Conservation (phyloP, 30 jellyfish, hydroid and myxozoan species). For the Clytia hemisphaerica region DNA sequence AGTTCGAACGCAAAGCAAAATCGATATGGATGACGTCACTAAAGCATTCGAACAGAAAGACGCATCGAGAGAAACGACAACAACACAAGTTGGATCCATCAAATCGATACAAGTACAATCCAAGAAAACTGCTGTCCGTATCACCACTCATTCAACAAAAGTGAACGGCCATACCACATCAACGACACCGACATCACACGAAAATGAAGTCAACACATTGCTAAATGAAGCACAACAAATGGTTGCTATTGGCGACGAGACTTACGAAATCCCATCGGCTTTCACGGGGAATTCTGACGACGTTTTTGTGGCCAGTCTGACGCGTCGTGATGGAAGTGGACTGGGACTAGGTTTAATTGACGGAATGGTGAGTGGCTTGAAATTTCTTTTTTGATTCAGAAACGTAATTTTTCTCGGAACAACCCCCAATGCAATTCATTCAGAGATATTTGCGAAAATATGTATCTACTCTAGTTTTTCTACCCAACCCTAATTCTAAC, state of each 20-base stretch:
- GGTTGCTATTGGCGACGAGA: too few relatives aligned
- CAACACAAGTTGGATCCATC: not conserved
- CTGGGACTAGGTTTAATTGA: conserved; percentile 93
- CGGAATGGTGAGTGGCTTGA: conserved; percentile 92
- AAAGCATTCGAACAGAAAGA: not conserved
- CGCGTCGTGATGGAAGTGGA: conserved; percentile 73
- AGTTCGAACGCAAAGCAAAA: conserved; percentile 23
- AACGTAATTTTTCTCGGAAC: too few relatives aligned
- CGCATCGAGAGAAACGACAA: not conserved
- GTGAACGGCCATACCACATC: not conserved
- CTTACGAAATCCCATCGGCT: too few relatives aligned
- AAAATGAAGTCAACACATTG: not conserved
- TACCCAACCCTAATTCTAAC: too few relatives aligned
- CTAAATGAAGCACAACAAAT: too few relatives aligned
- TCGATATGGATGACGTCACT: conserved; percentile 13
- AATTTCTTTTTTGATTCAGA: too few relatives aligned
- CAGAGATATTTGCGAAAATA: too few relatives aligned
- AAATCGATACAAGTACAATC: conserved; percentile 29
- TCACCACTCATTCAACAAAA: not conserved
- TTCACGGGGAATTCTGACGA: conserved; percentile 39
- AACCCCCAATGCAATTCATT: too few relatives aligned
- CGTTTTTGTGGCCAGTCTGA: conserved; percentile 62
- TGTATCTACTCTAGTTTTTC: too few relatives aligned
- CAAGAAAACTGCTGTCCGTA: conserved; percentile 10
- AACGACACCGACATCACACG: conserved; percentile 7